Base-by-base conservation (phyloP, 2,113 vertebrate species). In the Ophiodon elongatus region DNA sequence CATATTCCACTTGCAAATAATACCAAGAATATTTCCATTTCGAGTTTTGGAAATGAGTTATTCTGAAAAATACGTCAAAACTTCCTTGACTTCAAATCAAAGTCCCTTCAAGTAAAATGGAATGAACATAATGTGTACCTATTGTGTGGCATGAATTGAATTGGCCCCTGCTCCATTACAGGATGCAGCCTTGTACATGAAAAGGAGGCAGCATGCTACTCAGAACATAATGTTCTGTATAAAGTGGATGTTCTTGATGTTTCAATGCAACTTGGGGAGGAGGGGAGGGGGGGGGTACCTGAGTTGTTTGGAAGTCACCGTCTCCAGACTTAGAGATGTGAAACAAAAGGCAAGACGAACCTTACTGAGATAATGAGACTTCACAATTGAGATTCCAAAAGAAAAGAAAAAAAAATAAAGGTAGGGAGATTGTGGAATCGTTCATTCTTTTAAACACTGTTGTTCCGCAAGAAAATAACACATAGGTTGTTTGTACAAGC, bases 201-300 rank as follows among this genome's bases (percentile, higher is more conserved):
- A 85, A 79, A 84, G 66, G 3, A 89, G 27, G 47, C 10, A 78
- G 33, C 19, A 9, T 50, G 50, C 69, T 78, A 57, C 86, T 88
- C 76, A 79, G 64, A 82, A 57, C 70, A 25, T 11, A n/a, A 71
- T 35, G 29, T 68, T 88, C 37, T 78, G 52, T 79, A 45, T 68
- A 47, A 80, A 76, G 57, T 79, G 50, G 63, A 82, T 43, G 77
- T 71, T 84, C 84, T 90, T 83, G 79, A 82, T 68, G 39, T 66
- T 83, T 82, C 29, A 79, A n/a, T 60, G 56, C 37, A 31, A 47
- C 23, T 45, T 64, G 62, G 63, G 66, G 52, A 33, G n/a, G 45
- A n/a, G n/a, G n/a, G n/a, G n/a, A n/a, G n/a, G n/a, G n/a, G n/a
- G n/a, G n/a, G n/a, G 19, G 69, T 56, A 57, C 52, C 47, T 29